Evolutionary conservation across 2,888 invertebrate genomes (phyloP), one percentile per base, ranked within the genome.

Genomic region (Artemia sinica): DNA sequence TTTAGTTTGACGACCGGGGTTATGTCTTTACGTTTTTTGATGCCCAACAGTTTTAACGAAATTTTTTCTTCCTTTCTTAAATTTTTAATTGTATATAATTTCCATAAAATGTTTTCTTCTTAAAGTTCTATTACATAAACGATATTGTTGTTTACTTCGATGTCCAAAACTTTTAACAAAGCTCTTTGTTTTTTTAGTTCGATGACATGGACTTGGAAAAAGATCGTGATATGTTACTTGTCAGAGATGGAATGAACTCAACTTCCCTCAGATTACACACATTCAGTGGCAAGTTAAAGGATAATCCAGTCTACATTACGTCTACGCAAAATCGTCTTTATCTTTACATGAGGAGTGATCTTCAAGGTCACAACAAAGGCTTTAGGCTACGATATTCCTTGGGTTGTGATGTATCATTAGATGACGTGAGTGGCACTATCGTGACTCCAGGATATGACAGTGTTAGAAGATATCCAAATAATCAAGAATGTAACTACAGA

Each of bases 161-260:
- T 41, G 41, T 41, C 41, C 41, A 41, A 41, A 41, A 6, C 5
- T 41, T 41, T 41, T 41, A 41, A 41, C 28, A 49, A 14, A 49
- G 58, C 58, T 18, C 18, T 10, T 18, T 49, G n/a, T 13, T 28
- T 49, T 74, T 74, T 14, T 73, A 82, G 82, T 85, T 91, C 69
- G 89, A 91, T 76, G 90, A 91, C 76, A 80, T 92, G 74, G 91
- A 91, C 76, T 80, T 91, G 72, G 88, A 87, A 75, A 83, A 85
- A 76, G 86, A 86, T 73, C 83, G 89, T 73, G 96, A 97, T 78
- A 90, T 86, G 74, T 84, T 97, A 71, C 82, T 92, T 4, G 84
- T 97, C 68, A 86, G 94, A 72, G 94, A 97, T 77, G 97, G 97
- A 6, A 85, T 89, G 69, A 85, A 86, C 1, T 91, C 96, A 12